Conservation (phyloP, 2,888 invertebrate genomes). For the Margaritifera margaritifera region DNA sequence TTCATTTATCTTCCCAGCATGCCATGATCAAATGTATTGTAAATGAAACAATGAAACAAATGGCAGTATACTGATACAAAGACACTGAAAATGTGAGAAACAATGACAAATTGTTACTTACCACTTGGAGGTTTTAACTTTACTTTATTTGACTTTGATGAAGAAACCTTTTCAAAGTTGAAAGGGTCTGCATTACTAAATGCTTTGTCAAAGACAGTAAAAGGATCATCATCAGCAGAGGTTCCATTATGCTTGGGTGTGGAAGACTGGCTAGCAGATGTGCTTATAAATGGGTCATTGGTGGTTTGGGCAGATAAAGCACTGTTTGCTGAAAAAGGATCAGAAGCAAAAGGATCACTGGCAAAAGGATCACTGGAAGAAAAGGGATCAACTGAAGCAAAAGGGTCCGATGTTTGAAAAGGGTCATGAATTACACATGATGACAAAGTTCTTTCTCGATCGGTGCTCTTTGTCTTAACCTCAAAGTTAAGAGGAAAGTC, state of each 20-base stretch:
- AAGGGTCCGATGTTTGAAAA: constrained; percentile 45
- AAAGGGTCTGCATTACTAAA: constrained; percentile 34
- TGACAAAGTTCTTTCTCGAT: no score
- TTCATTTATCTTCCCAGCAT: no score
- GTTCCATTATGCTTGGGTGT: not conserved
- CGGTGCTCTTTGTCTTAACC: not conserved
- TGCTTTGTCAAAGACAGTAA: constrained; percentile 48
- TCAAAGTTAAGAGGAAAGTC: no score
- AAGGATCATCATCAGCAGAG: constrained; percentile 34
- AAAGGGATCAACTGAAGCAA: constrained; percentile 37
- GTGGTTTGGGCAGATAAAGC: constrained; percentile 11
- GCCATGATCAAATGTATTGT: no score
- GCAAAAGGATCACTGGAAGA: constrained; percentile 33
- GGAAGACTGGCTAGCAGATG: constrained; percentile 32
- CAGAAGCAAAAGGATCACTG: constrained; percentile 31
- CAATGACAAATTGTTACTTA: no score
- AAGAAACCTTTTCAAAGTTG: constrained; percentile 40
- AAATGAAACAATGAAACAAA: no score
- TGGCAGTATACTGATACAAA: no score
- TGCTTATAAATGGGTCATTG: constrained; percentile 42
- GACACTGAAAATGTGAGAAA: no score
- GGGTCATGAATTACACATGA: constrained; percentile 38
- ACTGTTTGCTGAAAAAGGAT: constrained; percentile 33
- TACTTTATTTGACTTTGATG: constrained; percentile 21
- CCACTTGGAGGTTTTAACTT: constrained; percentile 17